Evolutionary conservation across 2,113 vertebrate species (phyloP).

Genomic region (Catharus minimus): DNA sequence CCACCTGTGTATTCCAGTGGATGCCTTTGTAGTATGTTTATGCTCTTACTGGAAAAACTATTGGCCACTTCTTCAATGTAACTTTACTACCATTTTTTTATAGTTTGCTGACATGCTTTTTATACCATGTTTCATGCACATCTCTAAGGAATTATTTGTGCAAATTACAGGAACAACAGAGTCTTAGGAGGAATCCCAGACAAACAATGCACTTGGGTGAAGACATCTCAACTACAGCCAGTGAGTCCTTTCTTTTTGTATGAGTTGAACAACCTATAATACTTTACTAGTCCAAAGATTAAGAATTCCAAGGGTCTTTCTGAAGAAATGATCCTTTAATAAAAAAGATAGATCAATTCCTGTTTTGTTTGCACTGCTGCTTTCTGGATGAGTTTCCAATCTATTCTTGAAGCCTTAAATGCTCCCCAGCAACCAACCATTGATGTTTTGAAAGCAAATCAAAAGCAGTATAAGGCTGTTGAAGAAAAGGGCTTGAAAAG

Average conservation of each 20-base stretch:
- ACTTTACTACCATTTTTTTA: neutral
- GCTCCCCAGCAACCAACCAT: neutral
- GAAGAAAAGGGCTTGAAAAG: neutral
- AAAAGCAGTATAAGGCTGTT: neutral
- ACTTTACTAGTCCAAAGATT: neutral
- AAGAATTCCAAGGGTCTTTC: neutral
- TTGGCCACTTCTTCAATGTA: neutral
- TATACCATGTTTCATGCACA: neutral
- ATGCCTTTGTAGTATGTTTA: neutral
- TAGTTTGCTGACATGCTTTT: neutral
- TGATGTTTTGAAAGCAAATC: constrained; percentile 8
- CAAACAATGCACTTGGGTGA: neutral
- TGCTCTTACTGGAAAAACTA: neutral
- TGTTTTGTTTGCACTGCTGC: neutral
- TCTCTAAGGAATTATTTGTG: neutral
- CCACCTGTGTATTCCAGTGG: neutral
- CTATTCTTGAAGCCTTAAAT: neutral
- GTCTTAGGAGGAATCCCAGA: neutral
- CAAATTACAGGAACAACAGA: neutral
- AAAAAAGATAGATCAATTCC: neutral
- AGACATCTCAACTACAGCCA: neutral
- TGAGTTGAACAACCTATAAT: neutral
- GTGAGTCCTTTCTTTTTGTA: neutral
- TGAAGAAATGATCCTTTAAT: neutral
- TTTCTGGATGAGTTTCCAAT: neutral